Evolutionary conservation across 2,113 vertebrate genomes (phyloP), one percentile per base, ranked within the genome.

Genomic region (Ctenomys sociabilis): DNA sequence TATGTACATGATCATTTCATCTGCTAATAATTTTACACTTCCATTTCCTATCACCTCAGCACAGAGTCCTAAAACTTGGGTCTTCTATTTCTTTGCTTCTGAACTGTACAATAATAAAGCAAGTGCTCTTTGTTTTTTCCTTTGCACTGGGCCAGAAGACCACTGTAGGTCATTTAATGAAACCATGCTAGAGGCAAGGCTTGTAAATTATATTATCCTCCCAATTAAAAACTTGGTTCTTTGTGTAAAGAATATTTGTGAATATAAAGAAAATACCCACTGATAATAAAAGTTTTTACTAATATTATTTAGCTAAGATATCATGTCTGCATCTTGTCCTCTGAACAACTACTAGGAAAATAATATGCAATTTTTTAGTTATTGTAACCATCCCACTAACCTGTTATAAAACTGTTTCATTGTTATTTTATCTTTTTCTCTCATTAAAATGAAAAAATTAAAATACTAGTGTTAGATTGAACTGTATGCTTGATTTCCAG

Each of bases 11-110:
- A 54, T 64, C 0, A 81, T 91, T 84, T 91, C 17, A 87, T 52
- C 64, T n/a, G 35, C 49, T 93, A 86, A 87, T 52, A 83, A 80
- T 87, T 93, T 64, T 70, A 89, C 52, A 78, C 37, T 87, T 85
- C 82, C 83, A 78, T 35, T 35, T 22, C 52, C 73, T 91, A 73
- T 85, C 83, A 93, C 26, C 35, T 95, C 80, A 49, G 37, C 32
- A 84, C 68, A 63, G 37, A 83, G 52, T 70, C 43, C 22, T 40
- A 68, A 78, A 19, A 37, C 37, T 59, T 0, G 0, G 32, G 7
- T 49, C 49, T 90, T 94, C 40, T 12, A 30, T 84, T 92, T 81
- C 61, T 82, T 88, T 85, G 26, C 19, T 85, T 91, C 57, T 66
- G 83, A 88, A 45, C 64, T 26, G 40, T 28, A 57, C 0, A 54